These are phyloP conservation scores for Euzetes globulus DNA, from an alignment of 2,888 invertebrate genomes.

Conservation along the genomic window DNA sequence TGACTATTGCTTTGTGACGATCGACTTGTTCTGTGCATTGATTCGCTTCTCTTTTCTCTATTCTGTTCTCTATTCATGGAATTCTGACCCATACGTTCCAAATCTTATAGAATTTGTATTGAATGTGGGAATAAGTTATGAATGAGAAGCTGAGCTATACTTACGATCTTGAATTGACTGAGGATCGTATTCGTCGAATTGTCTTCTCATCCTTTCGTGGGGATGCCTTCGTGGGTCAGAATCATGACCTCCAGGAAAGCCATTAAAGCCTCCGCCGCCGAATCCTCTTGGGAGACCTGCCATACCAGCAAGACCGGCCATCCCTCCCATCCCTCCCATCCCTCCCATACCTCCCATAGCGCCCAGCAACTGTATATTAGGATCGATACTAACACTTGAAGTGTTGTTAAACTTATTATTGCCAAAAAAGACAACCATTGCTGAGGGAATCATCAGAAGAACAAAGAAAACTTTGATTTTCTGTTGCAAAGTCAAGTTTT, in stretches of 20 bases:
- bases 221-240: neutral
- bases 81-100: too few species aligned
- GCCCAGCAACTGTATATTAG: neutral
- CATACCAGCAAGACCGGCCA: neutral
- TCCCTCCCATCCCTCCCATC: neutral
- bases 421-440: neutral
- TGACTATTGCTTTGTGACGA: too few species aligned
- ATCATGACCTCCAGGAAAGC: neutral
- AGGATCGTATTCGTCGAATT: neutral
- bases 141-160: too few species aligned
- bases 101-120: too few species aligned
- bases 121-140: too few species aligned
- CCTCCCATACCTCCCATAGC: slow-evolving; percentile 2
- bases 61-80: too few species aligned
- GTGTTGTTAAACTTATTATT: neutral
- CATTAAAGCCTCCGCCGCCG: neutral
- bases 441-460: slow-evolving; percentile 28
- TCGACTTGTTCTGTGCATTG: too few species aligned
- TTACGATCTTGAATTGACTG: too few species aligned
- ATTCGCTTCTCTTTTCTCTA: too few species aligned
- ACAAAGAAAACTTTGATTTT: slow-evolving; percentile 11
- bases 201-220: neutral
- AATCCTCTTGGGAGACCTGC: neutral
- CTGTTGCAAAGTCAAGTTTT: slow-evolving; percentile 4
- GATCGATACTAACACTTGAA: neutral